Conservation (phyloP, 2,888 invertebrate species). For the Nomada ferruginata region DNA sequence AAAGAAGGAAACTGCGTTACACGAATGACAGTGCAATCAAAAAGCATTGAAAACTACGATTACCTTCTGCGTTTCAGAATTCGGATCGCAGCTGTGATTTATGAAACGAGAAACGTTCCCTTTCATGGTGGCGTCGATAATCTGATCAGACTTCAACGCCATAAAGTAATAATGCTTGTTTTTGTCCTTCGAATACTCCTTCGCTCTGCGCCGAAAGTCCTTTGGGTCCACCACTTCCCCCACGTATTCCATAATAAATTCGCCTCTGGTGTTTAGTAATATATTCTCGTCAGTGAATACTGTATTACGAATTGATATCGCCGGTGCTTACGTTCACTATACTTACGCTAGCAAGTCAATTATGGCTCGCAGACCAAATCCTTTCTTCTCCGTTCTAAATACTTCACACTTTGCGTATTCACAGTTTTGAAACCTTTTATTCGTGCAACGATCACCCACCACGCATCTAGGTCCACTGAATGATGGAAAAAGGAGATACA, state of each 20-base stretch:
- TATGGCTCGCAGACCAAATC: constrained; percentile 94
- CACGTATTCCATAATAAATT: constrained; percentile 99
- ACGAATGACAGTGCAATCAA: too few species aligned
- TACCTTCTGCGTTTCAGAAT: constrained; percentile 97
- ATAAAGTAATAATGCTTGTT: constrained; percentile 98
- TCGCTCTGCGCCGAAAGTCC: constrained; percentile 94
- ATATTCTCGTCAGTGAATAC: neutral
- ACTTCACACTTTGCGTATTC: constrained; percentile 94
- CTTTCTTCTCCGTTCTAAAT: constrained; percentile 97
- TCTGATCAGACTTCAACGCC: constrained; percentile 96
- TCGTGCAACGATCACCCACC: constrained; percentile 95
- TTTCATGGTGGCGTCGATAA: constrained; percentile 98
- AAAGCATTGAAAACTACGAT: too few species aligned
- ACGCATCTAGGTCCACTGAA: constrained; percentile 95
- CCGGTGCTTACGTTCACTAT: constrained; percentile 7
- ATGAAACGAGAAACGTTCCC: constrained; percentile 99
- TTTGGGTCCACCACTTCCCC: constrained; percentile 97
- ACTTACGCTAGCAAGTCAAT: constrained; percentile 90
- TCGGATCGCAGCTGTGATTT: constrained; percentile 99
- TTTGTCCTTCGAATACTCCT: constrained; percentile 95
- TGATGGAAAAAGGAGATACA: constrained; percentile 8
- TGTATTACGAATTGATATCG: too few species aligned
- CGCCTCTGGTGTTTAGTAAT: constrained; percentile 87
- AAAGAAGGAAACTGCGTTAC: too few species aligned
- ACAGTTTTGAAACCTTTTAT: constrained; percentile 95